Evolutionary conservation across 2,888 invertebrate species (phyloP).

Genomic region (Encarsia formosa): DNA sequence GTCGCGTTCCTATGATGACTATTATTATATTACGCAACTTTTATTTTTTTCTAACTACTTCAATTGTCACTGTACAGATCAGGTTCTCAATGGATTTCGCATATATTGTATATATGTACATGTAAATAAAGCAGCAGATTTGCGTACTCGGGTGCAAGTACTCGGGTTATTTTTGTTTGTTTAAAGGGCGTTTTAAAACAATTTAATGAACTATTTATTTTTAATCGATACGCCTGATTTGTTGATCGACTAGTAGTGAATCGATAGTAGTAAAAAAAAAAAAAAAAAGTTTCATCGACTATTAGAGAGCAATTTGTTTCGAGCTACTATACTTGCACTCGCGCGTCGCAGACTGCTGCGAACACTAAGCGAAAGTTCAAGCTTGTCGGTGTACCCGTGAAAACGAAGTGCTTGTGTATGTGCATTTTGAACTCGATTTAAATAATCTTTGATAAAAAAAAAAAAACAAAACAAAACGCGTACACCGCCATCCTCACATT

Average conservation of each 20-base stretch:
- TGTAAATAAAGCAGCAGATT: slow-evolving; percentile 20
- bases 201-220: too few relatives aligned
- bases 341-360: slow-evolving; percentile 7
- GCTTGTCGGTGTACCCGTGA: slow-evolving; percentile 17
- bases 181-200: not conserved
- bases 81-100: slow-evolving; percentile 21
- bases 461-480: slow-evolving; percentile 10
- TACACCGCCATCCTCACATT: not conserved
- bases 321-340: too few relatives aligned
- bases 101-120: slow-evolving; percentile 26
- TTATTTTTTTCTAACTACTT: too few relatives aligned
- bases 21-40: too few relatives aligned
- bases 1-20: slow-evolving; percentile 22
- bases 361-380: slow-evolving; percentile 20
- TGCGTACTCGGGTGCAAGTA: slow-evolving; percentile 15
- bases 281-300: not conserved
- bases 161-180: slow-evolving; percentile 6
- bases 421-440: too few relatives aligned
- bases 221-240: too few relatives aligned
- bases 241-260: too few relatives aligned
- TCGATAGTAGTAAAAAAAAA: not conserved
- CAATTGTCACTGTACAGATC: slow-evolving; percentile 23
- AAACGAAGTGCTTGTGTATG: slow-evolving; percentile 13
- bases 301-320: slow-evolving; percentile 18
- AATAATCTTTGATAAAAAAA: slow-evolving; percentile 5